A percentile compares a stretch with the other conserved stretches of the same genome.
Conservation (phyloP, 53 echinoderm and acorn worm genomes). For the Arbacia lixula region DNA sequence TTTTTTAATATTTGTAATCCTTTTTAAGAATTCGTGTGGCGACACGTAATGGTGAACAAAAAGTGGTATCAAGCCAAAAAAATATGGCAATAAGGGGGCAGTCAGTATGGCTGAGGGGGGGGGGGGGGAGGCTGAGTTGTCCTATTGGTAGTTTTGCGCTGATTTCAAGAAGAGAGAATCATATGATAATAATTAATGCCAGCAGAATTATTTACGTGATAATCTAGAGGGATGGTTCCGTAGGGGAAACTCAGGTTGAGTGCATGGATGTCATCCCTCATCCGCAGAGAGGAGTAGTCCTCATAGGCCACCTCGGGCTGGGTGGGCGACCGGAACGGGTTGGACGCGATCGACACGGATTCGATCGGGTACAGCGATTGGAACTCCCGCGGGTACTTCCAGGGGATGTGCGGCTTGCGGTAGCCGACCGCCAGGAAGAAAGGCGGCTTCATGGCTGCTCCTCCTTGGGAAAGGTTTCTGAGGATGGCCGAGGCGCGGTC, state of each 20-base stretch:
- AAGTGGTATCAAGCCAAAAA: too few species aligned
- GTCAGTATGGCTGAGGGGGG: too few species aligned
- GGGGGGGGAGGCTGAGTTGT: too few species aligned
- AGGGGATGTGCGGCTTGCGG: constrained; percentile 91
- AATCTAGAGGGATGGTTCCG: constrained; percentile 78
- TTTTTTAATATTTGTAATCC: too few species aligned
- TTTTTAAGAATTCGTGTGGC: too few species aligned
- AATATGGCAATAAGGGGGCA: too few species aligned
- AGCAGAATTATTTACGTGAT: constrained; percentile 93
- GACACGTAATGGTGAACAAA: too few species aligned
- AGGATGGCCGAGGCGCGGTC: constrained; percentile 72
- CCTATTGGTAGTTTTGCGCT: too few species aligned
- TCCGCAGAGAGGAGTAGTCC: constrained; percentile 56
- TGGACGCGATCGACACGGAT: constrained; percentile 73
- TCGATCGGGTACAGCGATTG: constrained; percentile 76
- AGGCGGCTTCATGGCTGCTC: constrained; percentile 63
- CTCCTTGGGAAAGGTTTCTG: constrained; percentile 44
- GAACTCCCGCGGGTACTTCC: constrained; percentile 87
- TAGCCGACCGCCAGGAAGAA: constrained; percentile 89
- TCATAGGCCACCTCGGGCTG: constrained; percentile 82
- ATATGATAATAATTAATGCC: too few species aligned
- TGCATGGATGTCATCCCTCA: constrained; percentile 61
- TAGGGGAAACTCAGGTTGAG: constrained; percentile 72
- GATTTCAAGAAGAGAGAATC: too few species aligned
- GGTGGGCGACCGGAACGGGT: constrained; percentile 64